Evolutionary conservation across 64 coral and sea anemone species (phyloP), one percentile per base, ranked within the genome.

Genomic region (Montipora sp.): DNA sequence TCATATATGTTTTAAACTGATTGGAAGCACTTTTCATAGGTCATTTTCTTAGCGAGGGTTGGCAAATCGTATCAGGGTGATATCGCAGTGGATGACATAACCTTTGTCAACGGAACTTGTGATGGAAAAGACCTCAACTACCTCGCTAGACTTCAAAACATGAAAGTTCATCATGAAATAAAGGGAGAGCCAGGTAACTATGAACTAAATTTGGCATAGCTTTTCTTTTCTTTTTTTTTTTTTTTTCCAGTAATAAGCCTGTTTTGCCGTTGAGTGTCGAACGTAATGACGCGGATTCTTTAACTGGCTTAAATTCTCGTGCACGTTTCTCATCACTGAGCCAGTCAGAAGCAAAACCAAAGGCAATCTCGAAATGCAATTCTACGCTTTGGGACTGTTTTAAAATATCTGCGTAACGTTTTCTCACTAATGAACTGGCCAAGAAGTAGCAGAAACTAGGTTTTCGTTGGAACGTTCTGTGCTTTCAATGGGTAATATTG

Each of bases 11-110:
- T 55, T 55, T 55, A 55, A 55, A 55, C 18, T 75, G 8, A 47
- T 44, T 14, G 14, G 2, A 3, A 16, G 8, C 48, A 21, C 48
- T 48, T 60, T 9, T 76, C 73, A 9, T 23, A 97, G 95, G 21
- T 94, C 3, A 87, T 87, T 19, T 97, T 97, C 81, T 59, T 77
- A 3, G 87, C 73, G 6, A 89, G 95, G 2, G 65, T 94, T 14
- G 95, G 95, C 13, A 90, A 87, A 5, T 82, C 67, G 36, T 97
- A 97, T 73, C 93, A 74, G 47, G 84, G 95, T 63, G 95, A 97
- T 79, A 91, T 97, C 83, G 95, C 95, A 4, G 45, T 97, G 12
- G 95, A 97, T 59, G 87, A 94, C 44, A 94, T 97, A 8, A 88
- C 88, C 0, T 97, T 97, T 79, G 92, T 97, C 5, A 93, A 77